phyloP scores from a whole-genome alignment of 2,797 vertebrate species.

The Arrhamphus sclerolepis region DNA sequence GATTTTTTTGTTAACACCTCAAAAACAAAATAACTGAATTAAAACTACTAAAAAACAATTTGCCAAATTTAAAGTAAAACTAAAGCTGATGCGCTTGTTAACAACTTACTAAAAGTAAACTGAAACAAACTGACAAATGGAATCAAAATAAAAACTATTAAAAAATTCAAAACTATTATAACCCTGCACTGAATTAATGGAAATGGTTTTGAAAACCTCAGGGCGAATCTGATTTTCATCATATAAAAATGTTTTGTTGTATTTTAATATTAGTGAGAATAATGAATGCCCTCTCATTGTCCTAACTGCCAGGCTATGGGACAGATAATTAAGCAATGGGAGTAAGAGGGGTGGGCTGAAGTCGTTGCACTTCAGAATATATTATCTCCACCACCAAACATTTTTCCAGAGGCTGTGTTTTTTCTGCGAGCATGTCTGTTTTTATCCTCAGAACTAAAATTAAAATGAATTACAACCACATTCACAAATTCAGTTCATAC shows the following conservation, averaged over 20 bases:
- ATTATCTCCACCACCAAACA: conserved; percentile 68
- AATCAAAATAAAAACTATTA: no score
- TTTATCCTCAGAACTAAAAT: conserved; percentile 6
- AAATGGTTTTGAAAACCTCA: background rate
- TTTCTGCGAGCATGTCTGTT: background rate
- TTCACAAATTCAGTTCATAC: background rate
- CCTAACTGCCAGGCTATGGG: conserved; percentile 42
- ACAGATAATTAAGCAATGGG: conserved; percentile 66
- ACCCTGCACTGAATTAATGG: background rate
- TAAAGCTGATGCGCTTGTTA: no score
- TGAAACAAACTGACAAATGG: no score
- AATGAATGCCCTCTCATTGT: conserved; percentile 37
- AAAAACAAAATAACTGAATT: no score
- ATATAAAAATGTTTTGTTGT: conserved; percentile 15
- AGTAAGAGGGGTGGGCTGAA: conserved; percentile 40
- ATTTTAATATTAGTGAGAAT: conserved; percentile 26
- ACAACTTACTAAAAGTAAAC: no score
- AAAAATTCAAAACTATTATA: no score
- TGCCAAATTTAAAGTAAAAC: no score
- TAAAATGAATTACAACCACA: background rate
- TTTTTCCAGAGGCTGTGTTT: conserved; percentile 48
- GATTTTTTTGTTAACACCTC: no score
- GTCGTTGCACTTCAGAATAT: conserved; percentile 61
- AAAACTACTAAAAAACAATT: no score
- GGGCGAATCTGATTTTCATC: conserved; percentile 16